Evolutionary conservation across 2,888 invertebrate species (phyloP), one percentile per base, ranked within the genome.

Genomic region (Hyposoter didymator): DNA sequence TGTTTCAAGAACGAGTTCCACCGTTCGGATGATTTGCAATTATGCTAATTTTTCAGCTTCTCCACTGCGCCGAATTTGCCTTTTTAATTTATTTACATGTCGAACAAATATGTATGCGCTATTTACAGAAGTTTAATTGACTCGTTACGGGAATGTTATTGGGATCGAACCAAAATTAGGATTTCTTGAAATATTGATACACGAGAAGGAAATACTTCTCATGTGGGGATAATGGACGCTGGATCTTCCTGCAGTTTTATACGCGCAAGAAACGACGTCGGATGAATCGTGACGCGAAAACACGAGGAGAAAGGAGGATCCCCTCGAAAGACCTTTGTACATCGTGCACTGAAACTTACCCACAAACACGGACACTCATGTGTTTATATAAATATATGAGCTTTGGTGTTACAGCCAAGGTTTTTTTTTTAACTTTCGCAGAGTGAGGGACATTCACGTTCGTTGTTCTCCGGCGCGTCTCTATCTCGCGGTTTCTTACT

Each of bases 221-320:
- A 47, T 49, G 12, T 22, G 59, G 55, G 73, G 35, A 43, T 43
- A 59, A 64, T 64, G 32, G n/a, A 12, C n/a, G 52, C 45, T 78
- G 67, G 67, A 69, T 78, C 69, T 55, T 69, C 78, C 67, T 70
- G 84, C 64, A 80, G 64, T 47, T 80, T 80, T 84, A 89, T 90
- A 86, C 87, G 82, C 32, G 47, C 19, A 87, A 82, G 82, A 74
- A 67, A 45, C 78, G 79, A 64, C 64, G 82, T 78, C 84, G 87
- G 89, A 86, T 87, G 90, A 91, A 88, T 91, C 92, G 92, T 91
- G 91, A 92, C 90, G 90, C 85, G 85, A 73, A 74, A 76, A 82
- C 89, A 88, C 82, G 67, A 88, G 90, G 92, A 91, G 91, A 93
- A 92, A 92, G 92, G 91, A 92, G 91, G 89, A 91, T 92, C 88